Base-by-base conservation (phyloP, 2,888 invertebrate species). In the Oeneis ivallda region DNA sequence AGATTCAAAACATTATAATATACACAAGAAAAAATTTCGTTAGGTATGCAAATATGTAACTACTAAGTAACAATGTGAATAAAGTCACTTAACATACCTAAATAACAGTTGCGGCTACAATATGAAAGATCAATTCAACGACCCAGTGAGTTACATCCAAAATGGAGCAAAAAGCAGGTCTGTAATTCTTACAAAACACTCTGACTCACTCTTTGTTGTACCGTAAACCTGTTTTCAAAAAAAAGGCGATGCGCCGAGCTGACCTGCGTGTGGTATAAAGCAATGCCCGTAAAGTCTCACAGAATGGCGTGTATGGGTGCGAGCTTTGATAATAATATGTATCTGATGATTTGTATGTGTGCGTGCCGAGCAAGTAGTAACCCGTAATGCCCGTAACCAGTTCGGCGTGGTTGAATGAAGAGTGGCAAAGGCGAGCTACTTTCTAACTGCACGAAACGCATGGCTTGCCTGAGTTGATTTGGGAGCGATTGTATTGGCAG, bases 391-490 rank as follows among this genome's bases (percentile, higher is more conserved):
- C 5, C 79, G 81, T 82, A 88, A 90, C 90, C 87, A 88, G 91
- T 89, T 89, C 85, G 76, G 76, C 79, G 80, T 82, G 80, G 82
- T 79, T 91, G 87, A 90, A 90, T 91, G 89, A 89, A 89, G 89
- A 89, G 86, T 85, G 87, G 68, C 66, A 68, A 66, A 87, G 87
- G 88, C 85, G 86, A 85, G 86, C 89, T 87, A 89, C 90, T 91
- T 91, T 91, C 91, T 91, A 91, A 26, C 64, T 52, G 9, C 37
- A 63, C 54, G 32, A 66, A 43, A 66, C 58, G 47, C 54, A 59
- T 66, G 54, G 45, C 52, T 66, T 47, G 45, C 52, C 45, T 39
- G 41, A 39, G 52, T 59, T 37, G 52, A n/a, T n/a, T 61, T 39
- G 41, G 17, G 49, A 37, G 52, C 43, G 37, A 45, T 56, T 59